phyloP scores from a whole-genome alignment of 2,888 invertebrate species.

The Meloe dianella region DNA sequence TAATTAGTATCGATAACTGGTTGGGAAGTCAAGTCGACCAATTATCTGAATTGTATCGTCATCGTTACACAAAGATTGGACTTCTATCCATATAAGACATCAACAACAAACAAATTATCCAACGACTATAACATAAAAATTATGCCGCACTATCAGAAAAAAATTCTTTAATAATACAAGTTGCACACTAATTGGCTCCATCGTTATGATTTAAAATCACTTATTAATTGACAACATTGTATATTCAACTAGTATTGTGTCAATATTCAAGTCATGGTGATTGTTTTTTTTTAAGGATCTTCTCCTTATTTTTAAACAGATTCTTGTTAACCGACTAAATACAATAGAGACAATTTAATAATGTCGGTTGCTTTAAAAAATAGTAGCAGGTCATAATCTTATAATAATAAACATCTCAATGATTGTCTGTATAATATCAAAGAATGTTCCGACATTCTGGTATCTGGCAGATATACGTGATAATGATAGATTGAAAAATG shows the following conservation, averaged over 20 bases:
- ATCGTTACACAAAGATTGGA: too few relatives aligned
- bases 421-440: neutral
- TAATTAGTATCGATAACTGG: too few relatives aligned
- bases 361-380: conserved; percentile 19
- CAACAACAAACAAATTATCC: neutral
- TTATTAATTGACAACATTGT: conserved; percentile 25
- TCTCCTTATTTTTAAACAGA: conserved; percentile 8
- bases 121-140: neutral
- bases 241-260: neutral
- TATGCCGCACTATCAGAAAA: neutral
- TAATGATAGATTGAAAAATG: conserved; percentile 11
- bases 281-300: conserved; percentile 19
- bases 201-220: neutral
- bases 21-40: too few relatives aligned
- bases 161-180: neutral
- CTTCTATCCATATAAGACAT: too few relatives aligned
- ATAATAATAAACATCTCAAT: conserved; percentile 19
- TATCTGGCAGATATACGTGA: conserved; percentile 17
- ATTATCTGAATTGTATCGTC: too few relatives aligned
- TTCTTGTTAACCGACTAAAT: conserved; percentile 23
- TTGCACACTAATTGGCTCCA: conserved; percentile 5
- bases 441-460: conserved; percentile 19
- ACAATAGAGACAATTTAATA: conserved; percentile 28
- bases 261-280: conserved; percentile 23
- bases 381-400: conserved; percentile 27